phyloP scores from a whole-genome alignment of 2,888 invertebrate species.

The Drosophila merina region DNA sequence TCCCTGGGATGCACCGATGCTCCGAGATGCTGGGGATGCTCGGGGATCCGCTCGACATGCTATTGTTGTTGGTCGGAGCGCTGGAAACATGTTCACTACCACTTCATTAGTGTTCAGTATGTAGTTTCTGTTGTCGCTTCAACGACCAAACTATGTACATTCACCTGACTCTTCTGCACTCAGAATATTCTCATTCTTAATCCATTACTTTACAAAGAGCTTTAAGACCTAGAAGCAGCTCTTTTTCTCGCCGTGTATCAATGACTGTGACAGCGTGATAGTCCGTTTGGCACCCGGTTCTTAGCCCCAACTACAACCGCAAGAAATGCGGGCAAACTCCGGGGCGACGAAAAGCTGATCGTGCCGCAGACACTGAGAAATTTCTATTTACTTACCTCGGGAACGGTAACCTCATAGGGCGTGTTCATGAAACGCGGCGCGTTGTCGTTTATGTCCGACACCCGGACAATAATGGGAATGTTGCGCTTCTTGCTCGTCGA shows the following conservation, averaged over 20 bases:
- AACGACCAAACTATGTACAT: slow-evolving; percentile 42
- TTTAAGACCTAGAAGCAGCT: not conserved
- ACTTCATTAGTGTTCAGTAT: slow-evolving; percentile 54
- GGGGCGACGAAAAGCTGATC: slow-evolving; percentile 42
- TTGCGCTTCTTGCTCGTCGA: slow-evolving; percentile 91
- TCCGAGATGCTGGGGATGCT: not conserved
- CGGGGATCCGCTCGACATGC: slow-evolving; percentile 9
- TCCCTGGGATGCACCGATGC: not conserved
- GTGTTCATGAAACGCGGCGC: slow-evolving; percentile 92
- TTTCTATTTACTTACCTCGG: slow-evolving; percentile 88
- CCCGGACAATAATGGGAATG: slow-evolving; percentile 94
- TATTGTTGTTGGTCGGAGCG: slow-evolving; percentile 29
- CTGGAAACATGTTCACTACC: slow-evolving; percentile 50
- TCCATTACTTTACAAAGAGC: not conserved
- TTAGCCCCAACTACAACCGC: slow-evolving; percentile 25
- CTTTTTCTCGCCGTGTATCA: slow-evolving; percentile 14
- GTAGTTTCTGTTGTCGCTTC: slow-evolving; percentile 46
- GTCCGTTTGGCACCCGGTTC: slow-evolving; percentile 28
- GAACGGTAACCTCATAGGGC: slow-evolving; percentile 92
- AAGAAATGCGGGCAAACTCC: slow-evolving; percentile 37
- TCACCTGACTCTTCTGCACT: slow-evolving; percentile 39
- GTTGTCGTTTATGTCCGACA: slow-evolving; percentile 96
- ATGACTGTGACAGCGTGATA: slow-evolving; percentile 24
- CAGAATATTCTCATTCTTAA: not conserved
- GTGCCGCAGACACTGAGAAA: slow-evolving; percentile 36